These are phyloP conservation scores for Nemopilema nomurai DNA, from an alignment of 30 jellyfish, hydroid and myxozoan species.

Conservation along the genomic window DNA sequence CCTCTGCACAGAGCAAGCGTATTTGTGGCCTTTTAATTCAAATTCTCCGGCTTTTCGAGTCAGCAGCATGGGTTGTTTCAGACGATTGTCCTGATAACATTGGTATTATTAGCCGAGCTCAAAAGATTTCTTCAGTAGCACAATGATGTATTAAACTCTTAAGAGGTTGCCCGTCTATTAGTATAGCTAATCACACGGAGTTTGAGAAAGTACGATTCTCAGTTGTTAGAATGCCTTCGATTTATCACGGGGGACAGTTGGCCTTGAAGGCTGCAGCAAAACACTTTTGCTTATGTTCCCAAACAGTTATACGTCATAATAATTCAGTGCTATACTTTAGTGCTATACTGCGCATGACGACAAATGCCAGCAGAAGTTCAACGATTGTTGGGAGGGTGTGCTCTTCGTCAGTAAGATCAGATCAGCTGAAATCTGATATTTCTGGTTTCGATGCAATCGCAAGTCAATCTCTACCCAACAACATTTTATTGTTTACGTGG, in stretches of 20 bases:
- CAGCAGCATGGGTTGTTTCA: not conserved
- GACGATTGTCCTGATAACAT: conserved; percentile 1
- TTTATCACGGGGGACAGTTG: not conserved
- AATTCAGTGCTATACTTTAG: too few relatives aligned
- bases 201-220: not conserved
- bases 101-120: not conserved
- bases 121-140: not conserved
- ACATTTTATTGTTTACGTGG: too few relatives aligned
- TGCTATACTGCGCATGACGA: too few relatives aligned
- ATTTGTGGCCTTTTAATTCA: not conserved
- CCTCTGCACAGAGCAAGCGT: not conserved
- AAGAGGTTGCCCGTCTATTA: conserved; percentile 2
- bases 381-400: too few relatives aligned
- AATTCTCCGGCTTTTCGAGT: not conserved
- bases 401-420: too few relatives aligned
- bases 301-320: too few relatives aligned
- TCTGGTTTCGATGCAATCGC: too few relatives aligned
- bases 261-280: not conserved
- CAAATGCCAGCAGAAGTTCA: too few relatives aligned
- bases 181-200: not conserved
- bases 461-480: too few relatives aligned
- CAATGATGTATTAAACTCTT: conserved; percentile 1
- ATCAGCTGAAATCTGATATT: too few relatives aligned
- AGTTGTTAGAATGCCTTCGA: not conserved
- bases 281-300: not conserved